Conservation (phyloP, 2,888 invertebrate species). For the Monopis laevigella region DNA sequence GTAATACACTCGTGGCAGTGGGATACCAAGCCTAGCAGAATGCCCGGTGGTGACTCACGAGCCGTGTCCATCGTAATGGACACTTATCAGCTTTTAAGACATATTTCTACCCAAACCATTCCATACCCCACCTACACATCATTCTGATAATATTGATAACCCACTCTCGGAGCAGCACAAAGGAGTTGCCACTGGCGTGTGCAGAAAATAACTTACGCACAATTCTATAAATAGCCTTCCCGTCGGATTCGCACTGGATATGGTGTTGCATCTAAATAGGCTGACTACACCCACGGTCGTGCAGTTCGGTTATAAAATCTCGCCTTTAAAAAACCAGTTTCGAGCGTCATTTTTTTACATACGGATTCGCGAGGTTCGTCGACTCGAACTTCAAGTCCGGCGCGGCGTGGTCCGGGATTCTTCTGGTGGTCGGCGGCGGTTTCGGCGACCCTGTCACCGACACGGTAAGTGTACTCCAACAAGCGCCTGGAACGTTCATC, state of each 20-base stretch:
- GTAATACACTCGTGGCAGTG: too few relatives aligned
- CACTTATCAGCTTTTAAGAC: slow-evolving; percentile 8
- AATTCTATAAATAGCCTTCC: slow-evolving; percentile 1
- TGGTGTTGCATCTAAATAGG: slow-evolving; percentile 5
- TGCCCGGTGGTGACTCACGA: neutral
- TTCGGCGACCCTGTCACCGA: slow-evolving; percentile 63
- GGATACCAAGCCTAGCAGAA: too few relatives aligned
- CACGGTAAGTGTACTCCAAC: slow-evolving; percentile 99
- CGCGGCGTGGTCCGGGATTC: neutral
- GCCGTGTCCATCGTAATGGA: neutral
- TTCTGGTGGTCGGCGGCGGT: neutral
- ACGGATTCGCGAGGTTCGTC: slow-evolving; percentile 5
- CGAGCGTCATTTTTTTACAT: too few relatives aligned
- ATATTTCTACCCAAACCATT: slow-evolving; percentile 4
- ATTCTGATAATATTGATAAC: slow-evolving; percentile 6
- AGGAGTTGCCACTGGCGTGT: slow-evolving; percentile 4
- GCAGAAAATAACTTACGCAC: slow-evolving; percentile 7
- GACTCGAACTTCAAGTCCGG: slow-evolving; percentile 4
- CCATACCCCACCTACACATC: neutral
- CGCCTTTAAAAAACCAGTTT: slow-evolving; percentile 11
- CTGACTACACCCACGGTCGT: slow-evolving; percentile 7
- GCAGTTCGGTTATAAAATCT: slow-evolving; percentile 8
- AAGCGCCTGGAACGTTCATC: slow-evolving; percentile 92
- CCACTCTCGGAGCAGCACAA: slow-evolving; percentile 2
- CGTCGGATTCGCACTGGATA: slow-evolving; percentile 5